A percentile compares a stretch with the other conserved stretches of the same genome.
Conservation (phyloP, 2,888 invertebrate species). For the Xylocampa areola region DNA sequence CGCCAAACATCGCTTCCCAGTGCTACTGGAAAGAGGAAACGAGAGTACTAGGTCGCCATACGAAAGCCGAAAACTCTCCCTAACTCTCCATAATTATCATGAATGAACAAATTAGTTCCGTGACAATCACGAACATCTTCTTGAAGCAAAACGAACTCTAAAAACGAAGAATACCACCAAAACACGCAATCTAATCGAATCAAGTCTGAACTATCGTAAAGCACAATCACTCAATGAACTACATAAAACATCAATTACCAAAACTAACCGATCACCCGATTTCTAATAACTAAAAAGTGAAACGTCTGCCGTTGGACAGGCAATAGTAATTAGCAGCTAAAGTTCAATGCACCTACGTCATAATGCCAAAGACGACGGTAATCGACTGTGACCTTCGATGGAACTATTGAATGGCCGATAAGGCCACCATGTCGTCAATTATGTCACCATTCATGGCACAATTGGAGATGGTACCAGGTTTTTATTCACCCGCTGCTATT, state of each 20-base stretch:
- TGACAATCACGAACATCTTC: no score
- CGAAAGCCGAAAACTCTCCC: background rate
- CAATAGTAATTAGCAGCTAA: constrained; percentile 48
- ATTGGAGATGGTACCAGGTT: constrained; percentile 57
- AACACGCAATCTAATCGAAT: constrained; percentile 42
- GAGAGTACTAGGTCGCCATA: no score
- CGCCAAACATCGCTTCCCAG: no score
- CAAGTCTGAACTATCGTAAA: constrained; percentile 19
- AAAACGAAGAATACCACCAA: constrained; percentile 30
- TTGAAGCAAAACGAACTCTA: constrained; percentile 9
- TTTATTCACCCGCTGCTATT: constrained; percentile 47
- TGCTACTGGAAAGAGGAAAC: no score
- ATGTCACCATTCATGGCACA: constrained; percentile 71
- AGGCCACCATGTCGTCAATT: constrained; percentile 66
- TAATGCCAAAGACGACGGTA: constrained; percentile 51
- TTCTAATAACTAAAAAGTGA: constrained; percentile 51
- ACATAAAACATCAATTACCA: constrained; percentile 22
- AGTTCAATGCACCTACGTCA: constrained; percentile 62
- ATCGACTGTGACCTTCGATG: constrained; percentile 67
- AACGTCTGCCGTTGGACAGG: constrained; percentile 37
- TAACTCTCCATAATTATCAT: background rate
- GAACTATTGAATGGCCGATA: constrained; percentile 60
- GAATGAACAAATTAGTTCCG: no score
- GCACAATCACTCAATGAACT: constrained; percentile 22
- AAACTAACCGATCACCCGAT: constrained; percentile 38